phyloP scores from a whole-genome alignment of 2,888 invertebrate species.

The Tenthredo distinguenda region DNA sequence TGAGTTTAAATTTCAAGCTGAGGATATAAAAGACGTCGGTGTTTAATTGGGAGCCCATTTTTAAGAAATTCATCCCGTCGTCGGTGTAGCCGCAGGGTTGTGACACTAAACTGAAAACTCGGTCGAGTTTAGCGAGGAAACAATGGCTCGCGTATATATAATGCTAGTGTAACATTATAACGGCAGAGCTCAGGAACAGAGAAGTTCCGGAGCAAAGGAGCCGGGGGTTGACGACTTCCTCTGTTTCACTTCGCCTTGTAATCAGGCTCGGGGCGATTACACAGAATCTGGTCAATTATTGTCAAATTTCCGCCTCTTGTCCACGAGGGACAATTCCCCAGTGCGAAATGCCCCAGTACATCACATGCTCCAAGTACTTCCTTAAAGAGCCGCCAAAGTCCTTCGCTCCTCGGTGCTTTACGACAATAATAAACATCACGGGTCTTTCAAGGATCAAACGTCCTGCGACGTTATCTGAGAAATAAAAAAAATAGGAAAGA shows the following conservation, averaged over 20 bases:
- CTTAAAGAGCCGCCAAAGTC: not conserved
- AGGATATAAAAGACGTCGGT: not conserved
- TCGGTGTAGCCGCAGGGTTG: not conserved
- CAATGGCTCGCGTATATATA: constrained; percentile 14
- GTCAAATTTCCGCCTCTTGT: constrained; percentile 46
- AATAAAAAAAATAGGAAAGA: not conserved
- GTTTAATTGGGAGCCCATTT: constrained; percentile 7
- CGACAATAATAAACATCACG: not conserved
- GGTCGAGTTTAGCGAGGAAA: constrained; percentile 33
- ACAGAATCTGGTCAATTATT: constrained; percentile 46
- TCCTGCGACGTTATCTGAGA: not conserved
- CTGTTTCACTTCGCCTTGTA: constrained; percentile 40
- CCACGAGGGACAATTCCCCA: not conserved
- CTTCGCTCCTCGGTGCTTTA: not conserved
- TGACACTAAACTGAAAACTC: constrained; percentile 36
- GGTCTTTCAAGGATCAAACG: constrained; percentile 7
- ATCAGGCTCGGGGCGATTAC: constrained; percentile 43
- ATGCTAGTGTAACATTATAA: not conserved
- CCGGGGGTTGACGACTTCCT: constrained; percentile 32
- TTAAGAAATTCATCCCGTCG: constrained; percentile 3
- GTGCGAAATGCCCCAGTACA: not conserved
- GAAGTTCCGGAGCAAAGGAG: constrained; percentile 38
- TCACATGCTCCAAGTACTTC: not conserved
- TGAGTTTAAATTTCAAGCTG: not conserved
- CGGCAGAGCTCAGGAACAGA: not conserved